Conservation (phyloP, 2,113 vertebrate genomes). For the Aramus guarauna region DNA sequence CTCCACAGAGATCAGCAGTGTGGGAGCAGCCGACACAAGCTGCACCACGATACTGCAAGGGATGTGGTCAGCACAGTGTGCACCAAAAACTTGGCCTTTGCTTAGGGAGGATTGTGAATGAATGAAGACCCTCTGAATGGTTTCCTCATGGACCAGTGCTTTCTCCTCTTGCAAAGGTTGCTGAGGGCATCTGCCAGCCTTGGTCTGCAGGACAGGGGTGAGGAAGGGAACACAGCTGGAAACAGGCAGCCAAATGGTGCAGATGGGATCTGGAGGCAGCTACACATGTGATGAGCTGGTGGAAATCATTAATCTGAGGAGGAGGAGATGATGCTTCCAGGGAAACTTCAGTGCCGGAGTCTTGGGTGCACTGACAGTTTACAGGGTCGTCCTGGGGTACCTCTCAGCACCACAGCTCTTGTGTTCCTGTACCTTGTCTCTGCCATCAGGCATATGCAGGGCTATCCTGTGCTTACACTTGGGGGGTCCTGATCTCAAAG, state of each 20-base stretch:
- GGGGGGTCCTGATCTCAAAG: background rate
- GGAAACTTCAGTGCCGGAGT: background rate
- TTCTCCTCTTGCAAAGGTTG: background rate
- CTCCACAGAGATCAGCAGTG: background rate
- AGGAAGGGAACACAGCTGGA: background rate
- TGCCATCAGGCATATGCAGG: background rate
- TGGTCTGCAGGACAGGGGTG: background rate
- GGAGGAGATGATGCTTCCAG: background rate
- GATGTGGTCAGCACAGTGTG: background rate
- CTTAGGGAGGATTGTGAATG: background rate
- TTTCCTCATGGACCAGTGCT: background rate
- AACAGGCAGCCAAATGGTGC: background rate
- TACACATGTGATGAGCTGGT: background rate
- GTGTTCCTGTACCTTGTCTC: background rate
- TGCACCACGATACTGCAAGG: background rate
- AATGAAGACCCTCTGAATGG: background rate
- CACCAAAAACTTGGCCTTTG: background rate
- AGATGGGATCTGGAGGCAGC: background rate
- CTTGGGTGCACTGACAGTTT: accelerated
- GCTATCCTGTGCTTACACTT: background rate
- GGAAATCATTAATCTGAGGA: background rate
- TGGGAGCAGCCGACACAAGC: background rate
- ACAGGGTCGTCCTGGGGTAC: background rate
- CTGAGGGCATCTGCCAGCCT: background rate
- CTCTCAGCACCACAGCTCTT: background rate